phyloP scores from a whole-genome alignment of 35 echinoderm and acorn worm genomes.

The Heliocidaris tuberculata region DNA sequence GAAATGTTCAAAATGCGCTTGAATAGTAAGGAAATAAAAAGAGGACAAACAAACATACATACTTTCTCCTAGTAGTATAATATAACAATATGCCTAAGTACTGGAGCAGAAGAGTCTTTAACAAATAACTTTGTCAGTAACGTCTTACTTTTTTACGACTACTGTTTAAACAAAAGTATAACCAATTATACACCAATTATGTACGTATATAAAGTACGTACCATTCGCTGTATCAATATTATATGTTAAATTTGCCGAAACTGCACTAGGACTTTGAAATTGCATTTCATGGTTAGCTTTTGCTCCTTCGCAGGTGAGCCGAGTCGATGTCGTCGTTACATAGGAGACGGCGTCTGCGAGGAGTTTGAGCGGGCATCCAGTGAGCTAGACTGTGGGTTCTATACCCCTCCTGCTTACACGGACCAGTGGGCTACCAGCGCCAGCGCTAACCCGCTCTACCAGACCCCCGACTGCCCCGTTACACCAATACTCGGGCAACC shows the following conservation, averaged over 20 bases:
- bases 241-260: neutral
- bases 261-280: neutral
- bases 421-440: slow-evolving; percentile 90
- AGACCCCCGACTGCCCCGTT: slow-evolving; percentile 50
- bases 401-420: slow-evolving; percentile 62
- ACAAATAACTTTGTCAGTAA: too few relatives aligned
- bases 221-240: neutral
- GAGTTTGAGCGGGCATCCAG: slow-evolving; percentile 56
- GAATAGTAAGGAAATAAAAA: too few relatives aligned
- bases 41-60: too few relatives aligned
- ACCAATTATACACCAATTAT: too few relatives aligned
- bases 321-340: slow-evolving; percentile 62
- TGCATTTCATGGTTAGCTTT: neutral
- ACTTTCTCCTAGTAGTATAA: too few relatives aligned
- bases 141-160: neutral
- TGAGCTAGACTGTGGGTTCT: slow-evolving; percentile 76
- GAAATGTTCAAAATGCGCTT: too few relatives aligned
- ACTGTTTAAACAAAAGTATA: neutral
- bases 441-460: slow-evolving; percentile 60
- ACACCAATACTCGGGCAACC: slow-evolving; percentile 55
- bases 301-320: slow-evolving; percentile 55
- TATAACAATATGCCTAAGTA: too few relatives aligned
- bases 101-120: too few relatives aligned
- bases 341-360: slow-evolving; percentile 74
- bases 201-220: too few relatives aligned